These are phyloP conservation scores for Coluber constrictor DNA, from an alignment of 2,797 vertebrate species.

Conservation along the genomic window DNA sequence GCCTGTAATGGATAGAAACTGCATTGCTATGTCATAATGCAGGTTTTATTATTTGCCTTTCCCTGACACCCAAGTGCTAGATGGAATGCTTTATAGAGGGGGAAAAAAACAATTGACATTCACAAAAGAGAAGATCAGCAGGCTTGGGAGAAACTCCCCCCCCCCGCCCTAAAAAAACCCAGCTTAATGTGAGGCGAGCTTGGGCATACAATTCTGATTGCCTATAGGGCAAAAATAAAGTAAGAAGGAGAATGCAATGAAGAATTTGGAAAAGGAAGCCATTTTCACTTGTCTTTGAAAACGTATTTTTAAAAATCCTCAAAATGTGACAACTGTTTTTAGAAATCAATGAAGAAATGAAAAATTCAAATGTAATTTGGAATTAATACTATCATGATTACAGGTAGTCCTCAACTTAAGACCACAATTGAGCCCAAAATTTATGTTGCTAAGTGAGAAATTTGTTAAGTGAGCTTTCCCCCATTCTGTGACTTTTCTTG, in stretches of 20 bases:
- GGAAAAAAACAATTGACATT: background rate
- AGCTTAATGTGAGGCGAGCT: background rate
- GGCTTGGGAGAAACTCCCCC: background rate
- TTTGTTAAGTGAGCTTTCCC: background rate
- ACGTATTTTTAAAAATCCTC: background rate
- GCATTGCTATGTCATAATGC: background rate
- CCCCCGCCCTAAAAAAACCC: fast-evolving
- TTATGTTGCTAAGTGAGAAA: background rate
- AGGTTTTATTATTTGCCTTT: background rate
- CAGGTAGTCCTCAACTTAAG: background rate
- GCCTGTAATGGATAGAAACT: background rate
- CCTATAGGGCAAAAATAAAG: background rate
- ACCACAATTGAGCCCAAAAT: background rate
- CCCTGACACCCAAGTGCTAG: background rate
- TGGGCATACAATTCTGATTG: background rate
- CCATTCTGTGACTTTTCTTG: background rate
- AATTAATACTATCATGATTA: background rate
- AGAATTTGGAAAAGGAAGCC: background rate
- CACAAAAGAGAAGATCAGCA: background rate
- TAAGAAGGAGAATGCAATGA: background rate
- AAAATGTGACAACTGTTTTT: background rate
- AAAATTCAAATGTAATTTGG: background rate
- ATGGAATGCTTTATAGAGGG: background rate
- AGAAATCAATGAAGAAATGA: background rate
- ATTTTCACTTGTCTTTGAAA: background rate